Base-by-base conservation (phyloP, 2,113 vertebrate species). In the Myrmecophaga tridactyla region DNA sequence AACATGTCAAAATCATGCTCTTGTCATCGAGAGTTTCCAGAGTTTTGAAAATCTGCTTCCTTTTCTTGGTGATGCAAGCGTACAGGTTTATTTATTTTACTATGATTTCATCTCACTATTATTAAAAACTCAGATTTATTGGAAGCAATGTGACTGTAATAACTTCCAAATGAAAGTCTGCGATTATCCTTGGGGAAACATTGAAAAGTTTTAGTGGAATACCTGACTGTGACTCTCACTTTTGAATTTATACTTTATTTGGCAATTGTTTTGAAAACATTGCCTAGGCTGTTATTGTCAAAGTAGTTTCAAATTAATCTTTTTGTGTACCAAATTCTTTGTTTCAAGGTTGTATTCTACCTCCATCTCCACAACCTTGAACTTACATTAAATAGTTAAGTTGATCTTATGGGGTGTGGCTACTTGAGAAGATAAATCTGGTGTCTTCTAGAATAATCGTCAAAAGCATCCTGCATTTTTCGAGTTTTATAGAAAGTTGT, bases 191-290 rank as follows among this genome's bases (percentile, higher is more conserved):
- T 18, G 15, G 78, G 20, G 18, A 75, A 93, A n/a, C 46, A n/a
- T 15, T 3, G 25, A 58, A 89, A 89, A 10, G 8, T 41, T 96
- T 93, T 84, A 58, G 25, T 17, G 70, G 86, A 80, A 78, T 63
- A 62, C 25, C 31, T 92, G 12, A 15, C 25, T 67, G 58, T 48
- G 29, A 76, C 29, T 60, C 41, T 88, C n/a, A 88, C 0, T 89
- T 95, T 89, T 92, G 25, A 70, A 65, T 92, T 81, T 82, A 89
- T 67, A 69, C 7, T 89, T 78, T 48, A 36, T 82, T 20, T 92
- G 60, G 18, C 48, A 62, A 53, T 4, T 15, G 51, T 69, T 89
- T 51, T 83, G 78, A 82, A 91, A 93, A 51, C 2, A 60, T 14
- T 0, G 10, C 27, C 56, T 53, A 48, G 62, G 12, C 29, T 60